Base-by-base conservation (phyloP, 2,888 invertebrate genomes). In the Torymus tubicola region DNA sequence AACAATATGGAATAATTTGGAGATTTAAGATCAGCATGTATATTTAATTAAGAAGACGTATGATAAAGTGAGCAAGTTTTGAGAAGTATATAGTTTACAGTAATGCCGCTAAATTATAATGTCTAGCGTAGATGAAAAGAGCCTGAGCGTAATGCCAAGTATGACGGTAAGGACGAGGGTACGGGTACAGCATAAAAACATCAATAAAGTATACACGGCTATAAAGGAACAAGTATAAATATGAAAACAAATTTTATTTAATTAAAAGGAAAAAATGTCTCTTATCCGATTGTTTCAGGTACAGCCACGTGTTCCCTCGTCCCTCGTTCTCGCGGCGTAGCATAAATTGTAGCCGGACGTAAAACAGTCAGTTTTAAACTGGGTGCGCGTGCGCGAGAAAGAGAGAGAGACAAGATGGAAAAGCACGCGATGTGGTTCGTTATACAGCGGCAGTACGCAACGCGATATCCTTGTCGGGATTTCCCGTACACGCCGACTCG, bases 401-500 rank as follows among this genome's bases (percentile, higher is more conserved):
- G 24, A 2, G 24, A 24, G 24, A 24, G 24, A 24, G 24, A 3
- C 68, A 76, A 70, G 69, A 77, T 63, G 69, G 57, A 57, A 70
- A 63, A 50, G 31, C 77, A 77, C 77, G 77, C 77, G 77, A 77
- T 57, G 70, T n/a, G 77, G 70, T 70, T 70, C 70, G 68, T 61
- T 76, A 52, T 70, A 60, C 16, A n/a, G 21, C 14, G 24, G 24
- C 24, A 24, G 24, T 24, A 24, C 50, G 74, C 61, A 69, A 53
- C 58, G 60, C 42, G 77, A 63, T 64, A 70, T 57, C 55, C 69
- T 63, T 69, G 69, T 63, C 63, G 55, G 57, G 42, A 52, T 52
- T 70, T 70, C 13, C 63, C 63, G 18, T 13, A n/a, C 21, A 24
- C 12, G n/a, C 1, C 53, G 50, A 11, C 10, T 11, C 24, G 24